Evolutionary conservation across 2,888 invertebrate genomes (phyloP).

Genomic region (Anthrax anthrax): DNA sequence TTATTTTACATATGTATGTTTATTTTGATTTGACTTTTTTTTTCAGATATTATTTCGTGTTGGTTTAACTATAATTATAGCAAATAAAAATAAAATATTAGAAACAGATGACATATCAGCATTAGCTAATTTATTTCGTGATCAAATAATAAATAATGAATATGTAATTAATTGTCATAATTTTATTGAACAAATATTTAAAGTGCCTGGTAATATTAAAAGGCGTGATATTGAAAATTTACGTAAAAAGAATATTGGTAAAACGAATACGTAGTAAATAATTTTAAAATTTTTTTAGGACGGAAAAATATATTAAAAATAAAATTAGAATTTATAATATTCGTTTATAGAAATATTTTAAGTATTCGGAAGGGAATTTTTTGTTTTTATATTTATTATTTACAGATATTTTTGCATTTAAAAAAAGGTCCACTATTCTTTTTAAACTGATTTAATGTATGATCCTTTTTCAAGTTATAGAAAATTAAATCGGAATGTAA

Average conservation of each 20-base stretch:
- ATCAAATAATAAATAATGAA: constrained; percentile 59
- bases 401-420: no score
- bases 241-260: constrained; percentile 23
- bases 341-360: no score
- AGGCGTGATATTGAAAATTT: constrained; percentile 28
- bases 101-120: constrained; percentile 67
- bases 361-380: no score
- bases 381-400: no score
- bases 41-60: constrained; percentile 67
- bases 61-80: constrained; percentile 66
- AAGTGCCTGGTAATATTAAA: constrained; percentile 59
- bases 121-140: constrained; percentile 66
- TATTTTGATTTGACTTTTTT: background rate
- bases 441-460: no score
- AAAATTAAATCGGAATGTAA: no score
- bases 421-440: no score
- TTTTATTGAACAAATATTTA: constrained; percentile 79
- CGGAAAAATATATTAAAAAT: no score
- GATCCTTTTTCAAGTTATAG: no score
- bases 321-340: no score
- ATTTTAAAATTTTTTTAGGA: no score
- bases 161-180: constrained; percentile 72
- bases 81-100: constrained; percentile 55
- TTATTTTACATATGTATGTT: background rate
- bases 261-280: constrained; percentile 4